These are phyloP conservation scores for Cassiopea andromeda DNA, from an alignment of 30 jellyfish, hydroid and myxozoan species.

Conservation along the genomic window DNA sequence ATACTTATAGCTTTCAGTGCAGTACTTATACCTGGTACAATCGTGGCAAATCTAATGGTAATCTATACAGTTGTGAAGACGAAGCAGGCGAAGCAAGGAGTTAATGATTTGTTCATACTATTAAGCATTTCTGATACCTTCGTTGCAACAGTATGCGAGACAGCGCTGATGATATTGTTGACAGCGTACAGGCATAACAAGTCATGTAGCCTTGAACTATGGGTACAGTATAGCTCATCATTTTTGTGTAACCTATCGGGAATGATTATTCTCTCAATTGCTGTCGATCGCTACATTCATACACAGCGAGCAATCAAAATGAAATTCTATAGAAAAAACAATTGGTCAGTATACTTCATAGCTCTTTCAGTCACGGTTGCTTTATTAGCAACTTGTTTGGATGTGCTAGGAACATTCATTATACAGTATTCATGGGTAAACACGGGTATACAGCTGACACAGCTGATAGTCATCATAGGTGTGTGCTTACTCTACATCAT, in stretches of 20 bases:
- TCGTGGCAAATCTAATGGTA: constrained; percentile 31
- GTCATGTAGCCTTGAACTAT: constrained; percentile 38
- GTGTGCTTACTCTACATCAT: constrained; percentile 36
- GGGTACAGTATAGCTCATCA: constrained; percentile 61
- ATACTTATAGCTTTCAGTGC: constrained; percentile 13
- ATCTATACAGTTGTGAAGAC: constrained; percentile 31
- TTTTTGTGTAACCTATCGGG: constrained; percentile 58
- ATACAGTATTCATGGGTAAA: constrained; percentile 48
- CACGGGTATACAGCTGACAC: constrained; percentile 59
- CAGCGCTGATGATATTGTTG: constrained; percentile 6
- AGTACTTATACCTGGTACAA: constrained; percentile 36
- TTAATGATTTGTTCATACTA: constrained; percentile 43
- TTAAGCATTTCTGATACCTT: constrained; percentile 48
- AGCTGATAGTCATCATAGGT: constrained; percentile 21
- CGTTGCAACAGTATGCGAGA: constrained; percentile 30
- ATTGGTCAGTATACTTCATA: constrained; percentile 1
- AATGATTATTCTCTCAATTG: constrained; percentile 55
- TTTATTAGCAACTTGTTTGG: constrained; percentile 4
- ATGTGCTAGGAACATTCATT: constrained; percentile 58
- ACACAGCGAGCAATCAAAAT: constrained; percentile 39
- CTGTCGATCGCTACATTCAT: constrained; percentile 49
- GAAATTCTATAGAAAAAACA: constrained; percentile 21
- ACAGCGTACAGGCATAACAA: constrained; percentile 10
- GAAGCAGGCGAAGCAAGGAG: constrained; percentile 42
- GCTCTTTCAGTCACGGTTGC: constrained; percentile 28